Conservation (phyloP, 92 coral and sea anemone species). For the Palythoa heliodiscus region DNA sequence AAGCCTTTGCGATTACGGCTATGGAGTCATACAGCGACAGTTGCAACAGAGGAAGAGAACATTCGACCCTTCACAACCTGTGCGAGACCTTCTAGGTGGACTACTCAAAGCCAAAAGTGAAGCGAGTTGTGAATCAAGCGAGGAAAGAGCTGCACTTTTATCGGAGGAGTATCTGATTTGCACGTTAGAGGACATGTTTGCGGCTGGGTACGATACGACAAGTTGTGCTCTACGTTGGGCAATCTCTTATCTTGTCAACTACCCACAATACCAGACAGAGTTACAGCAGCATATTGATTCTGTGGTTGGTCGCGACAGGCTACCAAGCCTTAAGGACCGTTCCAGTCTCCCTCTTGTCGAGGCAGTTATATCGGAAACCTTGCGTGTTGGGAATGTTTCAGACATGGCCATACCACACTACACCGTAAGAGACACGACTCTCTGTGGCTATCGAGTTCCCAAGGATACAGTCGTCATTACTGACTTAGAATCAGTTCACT, state of each 20-base stretch:
- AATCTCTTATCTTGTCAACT: conserved; percentile 20
- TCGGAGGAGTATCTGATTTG: conserved; percentile 33
- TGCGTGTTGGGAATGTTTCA: conserved; percentile 41
- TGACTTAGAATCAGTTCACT: conserved; percentile 28
- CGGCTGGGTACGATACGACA: conserved; percentile 46
- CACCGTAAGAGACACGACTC: conserved; percentile 37
- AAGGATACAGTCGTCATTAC: conserved; percentile 32
- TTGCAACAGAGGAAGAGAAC: neutral
- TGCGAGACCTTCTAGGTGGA: conserved; percentile 1
- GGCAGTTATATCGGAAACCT: conserved; percentile 34
- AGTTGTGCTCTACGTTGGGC: conserved; percentile 29
- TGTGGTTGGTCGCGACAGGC: conserved; percentile 38
- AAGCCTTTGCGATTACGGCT: conserved; percentile 19
- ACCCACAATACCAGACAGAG: conserved; percentile 32
- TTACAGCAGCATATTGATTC: conserved; percentile 41
- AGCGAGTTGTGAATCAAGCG: conserved; percentile 18
- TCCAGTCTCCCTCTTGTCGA: conserved; percentile 39
- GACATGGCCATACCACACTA: conserved; percentile 41
- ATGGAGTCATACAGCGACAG: conserved; percentile 21
- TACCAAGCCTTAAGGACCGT: conserved; percentile 42
- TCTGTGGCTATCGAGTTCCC: conserved; percentile 35
- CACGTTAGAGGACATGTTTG: conserved; percentile 47
- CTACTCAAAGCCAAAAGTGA: conserved; percentile 33
- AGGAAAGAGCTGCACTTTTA: conserved; percentile 15
- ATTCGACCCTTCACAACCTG: conserved; percentile 28